phyloP scores from a whole-genome alignment of 2,797 vertebrate species.

The Momotus momota region DNA sequence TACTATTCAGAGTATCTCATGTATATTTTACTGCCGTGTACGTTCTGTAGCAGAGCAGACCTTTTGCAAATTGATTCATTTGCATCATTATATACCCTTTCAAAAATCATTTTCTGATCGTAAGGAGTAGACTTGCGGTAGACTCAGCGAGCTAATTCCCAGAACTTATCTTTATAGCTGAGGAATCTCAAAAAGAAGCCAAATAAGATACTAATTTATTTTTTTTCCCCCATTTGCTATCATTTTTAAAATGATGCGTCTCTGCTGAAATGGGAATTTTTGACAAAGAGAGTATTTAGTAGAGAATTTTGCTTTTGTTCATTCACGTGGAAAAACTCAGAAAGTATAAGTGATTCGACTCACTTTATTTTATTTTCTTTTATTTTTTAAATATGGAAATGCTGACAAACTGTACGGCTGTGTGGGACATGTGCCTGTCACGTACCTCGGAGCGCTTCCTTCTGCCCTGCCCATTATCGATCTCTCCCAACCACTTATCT shows the following conservation, averaged over 20 bases:
- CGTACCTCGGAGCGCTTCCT: not conserved
- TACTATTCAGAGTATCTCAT: conserved; percentile 30
- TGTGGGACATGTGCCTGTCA: not conserved
- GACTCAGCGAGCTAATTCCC: conserved; percentile 3
- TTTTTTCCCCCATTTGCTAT: not conserved
- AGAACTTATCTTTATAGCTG: not conserved
- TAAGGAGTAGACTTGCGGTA: not conserved
- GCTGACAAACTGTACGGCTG: not conserved
- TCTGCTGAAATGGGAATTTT: not conserved
- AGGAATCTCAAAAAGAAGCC: not conserved
- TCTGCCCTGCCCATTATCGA: not conserved
- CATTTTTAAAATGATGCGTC: not conserved
- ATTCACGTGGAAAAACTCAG: not conserved
- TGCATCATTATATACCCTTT: conserved; percentile 2
- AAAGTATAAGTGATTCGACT: not conserved
- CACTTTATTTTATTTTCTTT: not conserved
- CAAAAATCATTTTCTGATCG: not conserved
- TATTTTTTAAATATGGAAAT: not conserved
- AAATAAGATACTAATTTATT: not conserved
- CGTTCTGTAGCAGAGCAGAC: not conserved
- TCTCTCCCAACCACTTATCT: not conserved
- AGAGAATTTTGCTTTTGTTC: not conserved
- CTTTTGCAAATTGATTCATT: conserved; percentile 56
- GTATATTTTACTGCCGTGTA: not conserved
- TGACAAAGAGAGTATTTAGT: not conserved